Conservation (phyloP, 2,888 invertebrate genomes). For the Hypomecis atomaria region DNA sequence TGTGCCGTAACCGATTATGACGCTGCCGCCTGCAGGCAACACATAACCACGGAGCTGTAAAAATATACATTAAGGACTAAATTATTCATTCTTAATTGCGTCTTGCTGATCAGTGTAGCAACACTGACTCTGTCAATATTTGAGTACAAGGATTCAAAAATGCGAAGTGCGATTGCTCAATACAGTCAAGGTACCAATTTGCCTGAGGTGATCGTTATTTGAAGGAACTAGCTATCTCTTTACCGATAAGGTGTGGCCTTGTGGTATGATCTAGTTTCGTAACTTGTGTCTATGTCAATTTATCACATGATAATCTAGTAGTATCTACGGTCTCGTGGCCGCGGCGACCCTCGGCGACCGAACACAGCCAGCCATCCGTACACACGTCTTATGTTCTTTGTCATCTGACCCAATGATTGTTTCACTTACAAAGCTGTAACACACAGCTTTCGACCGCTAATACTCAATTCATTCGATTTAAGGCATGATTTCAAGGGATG, state of each 20-base stretch:
- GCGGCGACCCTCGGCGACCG: constrained; percentile 48
- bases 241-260: constrained; percentile 54
- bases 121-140: constrained; percentile 20
- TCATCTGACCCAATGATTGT: constrained; percentile 29
- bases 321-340: constrained; percentile 51
- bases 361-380: constrained; percentile 43
- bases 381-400: constrained; percentile 37
- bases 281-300: constrained; percentile 58
- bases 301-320: constrained; percentile 57
- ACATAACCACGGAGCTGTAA: constrained; percentile 83
- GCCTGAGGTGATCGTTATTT: constrained; percentile 54
- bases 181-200: constrained; percentile 52
- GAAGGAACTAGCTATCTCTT: constrained; percentile 49
- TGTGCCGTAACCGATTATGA: constrained; percentile 89
- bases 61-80: constrained; percentile 26
- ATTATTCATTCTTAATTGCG: constrained; percentile 6
- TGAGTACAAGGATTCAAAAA: constrained; percentile 35
- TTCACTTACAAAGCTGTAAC: not conserved
- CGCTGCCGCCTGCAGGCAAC: constrained; percentile 85
- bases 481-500: too few relatives aligned
- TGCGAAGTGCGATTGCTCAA: constrained; percentile 41
- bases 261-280: constrained; percentile 59
- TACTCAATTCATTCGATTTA: too few relatives aligned
- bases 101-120: constrained; percentile 12
- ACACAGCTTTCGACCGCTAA: not conserved